Base-by-base conservation (phyloP, 2,888 invertebrate genomes). In the Allolobophora icterica region DNA sequence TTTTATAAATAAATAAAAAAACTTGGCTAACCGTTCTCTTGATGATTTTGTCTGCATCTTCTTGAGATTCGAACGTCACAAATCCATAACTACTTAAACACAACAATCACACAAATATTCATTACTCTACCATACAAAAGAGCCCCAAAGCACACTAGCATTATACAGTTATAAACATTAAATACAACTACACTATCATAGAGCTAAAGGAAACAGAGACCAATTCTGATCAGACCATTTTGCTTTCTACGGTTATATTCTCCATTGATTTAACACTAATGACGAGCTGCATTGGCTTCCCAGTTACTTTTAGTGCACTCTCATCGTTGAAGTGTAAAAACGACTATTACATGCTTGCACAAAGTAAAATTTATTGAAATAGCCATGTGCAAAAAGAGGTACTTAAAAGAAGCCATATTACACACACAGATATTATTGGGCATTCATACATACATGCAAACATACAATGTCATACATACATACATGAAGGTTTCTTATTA, bases 41-140 rank as follows among this genome's bases (percentile, higher is more conserved):
- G 89, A 95, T 95, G 71, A 95, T 95, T 92, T 94, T 94, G 84
- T 95, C 95, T 4, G 98, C 98, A 95, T 98, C 98, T 94, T 97
- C 97, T 95, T 98, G 98, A 90, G 97, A 97, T 96, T 98, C 97
- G 95, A 98, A 98, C 90, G 97, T 97, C 84, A 97, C 97, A 95
- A 97, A 97, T 90, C 97, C 97, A 95, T 98, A 98, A 93, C 96
- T 96, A 92, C 34, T 71, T 33, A 35, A 34, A 71, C 35, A 34
- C 90, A 90, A 90, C 5, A 90, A 24, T 19, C 71, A 90, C 35
- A 4, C 6, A 35, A 89, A 24, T n/a, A 40, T 13, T 40, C 89
- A 89, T 13, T 34, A 89, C n/a, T 71, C n/a, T n/a, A 71, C 71
- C 71, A 71, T 11, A 71, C n/a, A 30, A 13, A 71, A 71, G 30